A percentile compares a stretch with the other conserved stretches of the same genome.
Conservation (phyloP, 2,888 invertebrate genomes). For the Apoda limacodes region DNA sequence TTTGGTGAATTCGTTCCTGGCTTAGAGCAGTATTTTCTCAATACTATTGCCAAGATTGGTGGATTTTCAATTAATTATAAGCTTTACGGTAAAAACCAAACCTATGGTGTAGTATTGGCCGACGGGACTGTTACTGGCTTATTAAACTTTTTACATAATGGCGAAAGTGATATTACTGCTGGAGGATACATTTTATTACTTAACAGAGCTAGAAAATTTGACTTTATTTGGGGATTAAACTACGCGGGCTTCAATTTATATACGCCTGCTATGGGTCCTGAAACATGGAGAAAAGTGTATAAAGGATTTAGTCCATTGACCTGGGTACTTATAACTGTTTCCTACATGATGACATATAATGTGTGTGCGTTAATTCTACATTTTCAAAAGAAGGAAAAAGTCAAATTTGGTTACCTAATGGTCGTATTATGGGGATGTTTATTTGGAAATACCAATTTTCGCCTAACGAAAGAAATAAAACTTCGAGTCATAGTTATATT, state of each 20-base stretch:
- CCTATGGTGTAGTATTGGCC: slow-evolving; percentile 29
- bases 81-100: slow-evolving; percentile 15
- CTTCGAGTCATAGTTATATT: slow-evolving; percentile 28
- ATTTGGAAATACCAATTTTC: slow-evolving; percentile 28
- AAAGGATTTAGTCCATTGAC: slow-evolving; percentile 29
- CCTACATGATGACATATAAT: slow-evolving; percentile 21
- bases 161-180: slow-evolving; percentile 27
- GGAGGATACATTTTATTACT: slow-evolving; percentile 34
- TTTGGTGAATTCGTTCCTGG: slow-evolving; percentile 26
- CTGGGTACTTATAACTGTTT: slow-evolving; percentile 33
- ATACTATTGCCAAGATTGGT: slow-evolving; percentile 28
- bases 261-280: slow-evolving; percentile 25
- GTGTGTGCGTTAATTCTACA: slow-evolving; percentile 19
- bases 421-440: slow-evolving; percentile 37
- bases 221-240: slow-evolving; percentile 36
- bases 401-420: slow-evolving; percentile 19
- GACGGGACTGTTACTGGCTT: slow-evolving; percentile 36
- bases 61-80: slow-evolving; percentile 27
- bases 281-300: slow-evolving; percentile 36
- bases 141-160: slow-evolving; percentile 25
- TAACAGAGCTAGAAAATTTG: slow-evolving; percentile 35
- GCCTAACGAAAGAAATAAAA: slow-evolving; percentile 25
- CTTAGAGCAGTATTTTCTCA: slow-evolving; percentile 36
- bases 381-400: slow-evolving; percentile 9
- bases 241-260: slow-evolving; percentile 29